Evolutionary conservation across 2,888 invertebrate genomes (phyloP), one percentile per base, ranked within the genome.

Genomic region (Muscina levida): DNA sequence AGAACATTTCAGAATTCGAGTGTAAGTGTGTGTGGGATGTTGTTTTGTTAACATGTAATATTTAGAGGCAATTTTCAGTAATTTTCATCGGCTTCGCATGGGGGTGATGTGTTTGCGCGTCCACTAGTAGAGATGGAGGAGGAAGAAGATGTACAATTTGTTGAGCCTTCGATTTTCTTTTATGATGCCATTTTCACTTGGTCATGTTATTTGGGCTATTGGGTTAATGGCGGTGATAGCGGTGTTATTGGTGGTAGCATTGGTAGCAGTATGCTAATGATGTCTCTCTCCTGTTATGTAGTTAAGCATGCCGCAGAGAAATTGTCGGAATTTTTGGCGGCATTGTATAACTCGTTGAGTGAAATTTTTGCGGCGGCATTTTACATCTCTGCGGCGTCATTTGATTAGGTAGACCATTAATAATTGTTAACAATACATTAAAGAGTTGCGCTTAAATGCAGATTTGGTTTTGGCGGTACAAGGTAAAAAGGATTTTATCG

Each of bases 51-150:
- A 46, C 5, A 22, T 19, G 13, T 53, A 42, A 42, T 56, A 68
- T 24, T 19, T 62, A 44, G 37, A 59, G 42, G 24, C 42, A 73
- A 46, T 46, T 42, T 62, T 72, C 42, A 44, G 22, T 53, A 37
- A 72, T 74, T 83, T 83, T 81, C 46, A 68, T 26, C 68, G 78
- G 72, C 79, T 82, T 79, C 62, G 66, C 67, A 77, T 83, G 84
- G 84, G 84, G 80, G 83, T 83, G 84, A 83, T 76, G 76, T 81
- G 79, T 75, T 80, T 79, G 65, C 26, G 10, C 46, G 79, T 75
- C 75, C 70, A 31, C 31, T 31, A 8, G 31, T 8, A 8, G 31
- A n/a, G n/a, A n/a, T n/a, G n/a, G n/a, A n/a, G n/a, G n/a, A n/a
- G n/a, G n/a, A n/a, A n/a, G n/a, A n/a, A n/a, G n/a, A n/a, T n/a